Evolutionary conservation across 2,888 invertebrate genomes (phyloP).

Genomic region (Diloba caeruleocephala): DNA sequence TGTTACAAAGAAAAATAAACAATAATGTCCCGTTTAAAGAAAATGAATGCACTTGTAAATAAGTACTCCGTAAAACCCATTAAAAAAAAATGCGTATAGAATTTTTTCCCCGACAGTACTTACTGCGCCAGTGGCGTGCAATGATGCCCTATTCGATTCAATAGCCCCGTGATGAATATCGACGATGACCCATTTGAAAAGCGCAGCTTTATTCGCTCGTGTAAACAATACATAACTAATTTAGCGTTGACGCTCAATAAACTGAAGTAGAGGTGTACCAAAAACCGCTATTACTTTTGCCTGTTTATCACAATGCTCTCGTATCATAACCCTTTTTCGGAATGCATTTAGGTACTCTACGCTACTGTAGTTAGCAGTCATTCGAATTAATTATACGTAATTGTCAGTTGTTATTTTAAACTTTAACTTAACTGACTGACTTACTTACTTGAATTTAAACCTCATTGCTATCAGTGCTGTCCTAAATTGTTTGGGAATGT

Average conservation of each 20-base stretch:
- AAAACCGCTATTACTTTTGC: slow-evolving; percentile 10
- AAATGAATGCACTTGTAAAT: too few species aligned
- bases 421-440: too few species aligned
- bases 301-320: slow-evolving; percentile 9
- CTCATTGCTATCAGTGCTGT: too few species aligned
- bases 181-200: slow-evolving; percentile 66
- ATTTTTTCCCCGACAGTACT: slow-evolving; percentile 33
- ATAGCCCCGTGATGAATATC: slow-evolving; percentile 69
- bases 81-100: slow-evolving; percentile 25
- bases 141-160: slow-evolving; percentile 72
- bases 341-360: slow-evolving; percentile 36
- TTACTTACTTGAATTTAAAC: too few species aligned
- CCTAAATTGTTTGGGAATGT: too few species aligned
- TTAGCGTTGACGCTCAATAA: slow-evolving; percentile 18
- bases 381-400: slow-evolving; percentile 30
- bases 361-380: too few species aligned
- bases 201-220: slow-evolving; percentile 49
- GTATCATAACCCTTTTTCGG: slow-evolving; percentile 13
- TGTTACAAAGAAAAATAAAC: too few species aligned
- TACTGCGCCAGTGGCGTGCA: slow-evolving; percentile 50
- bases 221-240: slow-evolving; percentile 34
- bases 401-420: slow-evolving; percentile 34
- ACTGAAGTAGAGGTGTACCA: slow-evolving; percentile 11
- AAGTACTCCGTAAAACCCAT: not conserved
- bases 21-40: too few species aligned